A percentile compares a stretch with the other conserved stretches of the same genome.
Conservation (phyloP, 2,888 invertebrate genomes). For the Ormyrus pomaceus region DNA sequence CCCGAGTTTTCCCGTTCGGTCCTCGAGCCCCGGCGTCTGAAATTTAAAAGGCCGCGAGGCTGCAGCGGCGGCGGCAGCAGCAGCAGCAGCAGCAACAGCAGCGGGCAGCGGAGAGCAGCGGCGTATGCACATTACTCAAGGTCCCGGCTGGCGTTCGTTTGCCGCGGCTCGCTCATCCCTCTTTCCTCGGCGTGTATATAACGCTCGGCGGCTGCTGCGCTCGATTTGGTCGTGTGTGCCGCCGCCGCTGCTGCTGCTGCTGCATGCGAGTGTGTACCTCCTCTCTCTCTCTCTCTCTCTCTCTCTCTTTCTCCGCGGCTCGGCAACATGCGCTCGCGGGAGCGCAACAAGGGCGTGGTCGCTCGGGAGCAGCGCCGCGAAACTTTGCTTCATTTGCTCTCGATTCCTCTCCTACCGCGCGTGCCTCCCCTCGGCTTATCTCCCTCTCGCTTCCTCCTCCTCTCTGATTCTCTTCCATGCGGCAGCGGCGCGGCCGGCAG, state of each 20-base stretch:
- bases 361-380: constrained; percentile 48
- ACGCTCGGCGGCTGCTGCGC: constrained; percentile 2
- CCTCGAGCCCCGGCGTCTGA: too few species aligned
- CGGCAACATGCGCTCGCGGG: neutral
- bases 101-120: too few species aligned
- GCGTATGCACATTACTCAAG: constrained; percentile 12
- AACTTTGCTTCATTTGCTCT: constrained; percentile 54
- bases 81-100: too few species aligned
- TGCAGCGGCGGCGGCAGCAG: too few species aligned
- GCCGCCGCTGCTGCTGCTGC: neutral
- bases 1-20: too few species aligned
- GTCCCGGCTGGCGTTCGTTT: constrained; percentile 6
- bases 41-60: too few species aligned
- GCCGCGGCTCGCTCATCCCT: neutral
- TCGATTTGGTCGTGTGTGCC: constrained; percentile 44
- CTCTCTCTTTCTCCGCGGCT: neutral
- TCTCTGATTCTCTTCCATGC: neutral
- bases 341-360: constrained; percentile 49
- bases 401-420: constrained; percentile 41
- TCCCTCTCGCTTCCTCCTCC: constrained; percentile 1
- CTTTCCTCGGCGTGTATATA: neutral
- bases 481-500: neutral
- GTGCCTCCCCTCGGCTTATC: constrained; percentile 4
- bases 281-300: constrained; percentile 14
- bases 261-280: neutral